Base-by-base conservation (phyloP, 1,140 invertebrate species). In the Elymnias hypermnestra region DNA sequence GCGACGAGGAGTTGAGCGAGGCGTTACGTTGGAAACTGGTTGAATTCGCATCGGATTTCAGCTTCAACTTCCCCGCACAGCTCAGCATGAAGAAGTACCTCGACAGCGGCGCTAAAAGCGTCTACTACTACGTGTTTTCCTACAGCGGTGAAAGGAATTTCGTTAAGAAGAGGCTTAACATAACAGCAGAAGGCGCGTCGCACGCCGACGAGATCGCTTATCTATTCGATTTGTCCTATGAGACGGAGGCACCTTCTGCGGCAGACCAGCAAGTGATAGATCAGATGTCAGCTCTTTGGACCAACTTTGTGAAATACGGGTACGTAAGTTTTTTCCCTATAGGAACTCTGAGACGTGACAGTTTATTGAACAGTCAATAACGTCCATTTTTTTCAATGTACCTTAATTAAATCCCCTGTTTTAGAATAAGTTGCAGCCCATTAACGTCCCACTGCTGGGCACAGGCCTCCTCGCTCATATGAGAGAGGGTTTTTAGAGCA, bases 261-360 rank as follows among this genome's bases (percentile, higher is more conserved):
- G 50, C 56, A 2, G 71, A 72, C 29, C 53, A 61, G 29, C 14
- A 55, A 0, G 48, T 71, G 0, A 56, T 71, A 6, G 70, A 76
- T 23, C 53, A 50, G 18, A 55, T 73, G 8, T 70, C 68, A 10
- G 57, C 37, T 1, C 15, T 73, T 23, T 73, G 64, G 64, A 60
- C 70, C 2, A 72, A 76, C 29, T 73, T 76, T 15, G 63, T 33
- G 9, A 72, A 69, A 44, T 64, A 60, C 18, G 64, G 70, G 67
- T 73, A 53, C 36, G 5, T 21, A n/a, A 4, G 2, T 14, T 21
- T 25, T 25, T 6, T 3, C 23, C 9, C n/a, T n/a, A n/a, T n/a
- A 25, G 7, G 7, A n/a, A n/a, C n/a, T n/a, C n/a, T n/a, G n/a
- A n/a, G n/a, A n/a, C n/a, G n/a, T n/a, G n/a, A n/a, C n/a, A n/a